phyloP scores from a whole-genome alignment of 2,113 vertebrate genomes.

The Neolamprologus sp. region DNA sequence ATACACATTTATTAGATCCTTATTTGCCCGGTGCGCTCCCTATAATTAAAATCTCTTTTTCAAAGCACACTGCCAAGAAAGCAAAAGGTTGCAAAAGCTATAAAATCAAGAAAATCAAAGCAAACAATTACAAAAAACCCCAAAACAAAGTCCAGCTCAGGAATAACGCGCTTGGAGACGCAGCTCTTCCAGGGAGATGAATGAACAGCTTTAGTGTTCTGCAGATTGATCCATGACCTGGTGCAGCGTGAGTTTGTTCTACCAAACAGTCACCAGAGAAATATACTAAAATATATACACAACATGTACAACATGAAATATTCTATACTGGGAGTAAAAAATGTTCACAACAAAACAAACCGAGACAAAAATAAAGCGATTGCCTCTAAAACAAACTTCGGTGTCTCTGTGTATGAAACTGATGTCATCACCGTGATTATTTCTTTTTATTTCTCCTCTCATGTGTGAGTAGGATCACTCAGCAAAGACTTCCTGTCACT shows the following conservation, averaged over 20 bases:
- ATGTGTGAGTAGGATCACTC: background rate
- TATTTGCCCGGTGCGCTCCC: accelerated
- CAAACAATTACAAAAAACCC: background rate
- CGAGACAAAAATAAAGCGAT: background rate
- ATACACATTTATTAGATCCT: background rate
- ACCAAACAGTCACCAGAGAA: background rate
- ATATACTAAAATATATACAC: accelerated
- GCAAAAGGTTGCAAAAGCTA: background rate
- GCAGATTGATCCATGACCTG: accelerated
- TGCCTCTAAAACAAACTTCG: background rate
- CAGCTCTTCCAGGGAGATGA: background rate
- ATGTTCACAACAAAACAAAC: background rate
- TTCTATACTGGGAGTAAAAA: background rate
- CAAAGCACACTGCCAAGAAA: background rate
- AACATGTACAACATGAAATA: background rate
- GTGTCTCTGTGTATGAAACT: background rate
- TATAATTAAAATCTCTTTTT: background rate
- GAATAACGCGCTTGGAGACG: accelerated
- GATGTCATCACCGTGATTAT: background rate
- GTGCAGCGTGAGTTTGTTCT: accelerated
- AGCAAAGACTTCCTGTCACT: background rate
- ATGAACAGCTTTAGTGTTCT: accelerated
- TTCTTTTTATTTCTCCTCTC: background rate
- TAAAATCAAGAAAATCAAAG: background rate
- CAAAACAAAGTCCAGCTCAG: background rate